Evolutionary conservation across 2,888 invertebrate genomes (phyloP).

Genomic region (Onthophagus sagittarius): DNA sequence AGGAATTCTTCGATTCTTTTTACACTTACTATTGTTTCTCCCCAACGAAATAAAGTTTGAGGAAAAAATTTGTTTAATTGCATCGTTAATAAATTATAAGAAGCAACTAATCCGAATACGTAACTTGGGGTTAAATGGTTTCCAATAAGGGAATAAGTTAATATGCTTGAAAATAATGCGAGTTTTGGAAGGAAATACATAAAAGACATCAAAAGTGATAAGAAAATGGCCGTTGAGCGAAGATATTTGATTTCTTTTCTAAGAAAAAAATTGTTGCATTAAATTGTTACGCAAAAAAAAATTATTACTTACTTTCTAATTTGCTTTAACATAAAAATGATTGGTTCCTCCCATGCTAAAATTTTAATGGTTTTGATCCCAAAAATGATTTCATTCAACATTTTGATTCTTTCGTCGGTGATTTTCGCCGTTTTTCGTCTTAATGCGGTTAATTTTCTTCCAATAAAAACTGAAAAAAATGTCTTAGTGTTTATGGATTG

Average conservation of each 20-base stretch:
- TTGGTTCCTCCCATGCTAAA: constrained; percentile 88
- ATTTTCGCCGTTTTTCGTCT: constrained; percentile 74
- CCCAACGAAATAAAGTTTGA: constrained; percentile 71
- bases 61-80: constrained; percentile 88
- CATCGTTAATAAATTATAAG: constrained; percentile 80
- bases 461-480: constrained; percentile 60
- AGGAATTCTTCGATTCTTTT: constrained; percentile 60
- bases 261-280: constrained; percentile 21
- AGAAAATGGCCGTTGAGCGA: constrained; percentile 66
- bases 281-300: not conserved
- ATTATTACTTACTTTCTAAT: constrained; percentile 63
- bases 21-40: constrained; percentile 71
- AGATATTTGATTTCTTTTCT: constrained; percentile 68
- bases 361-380: constrained; percentile 89
- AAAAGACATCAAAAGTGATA: constrained; percentile 70
- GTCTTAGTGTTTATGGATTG: constrained; percentile 35
- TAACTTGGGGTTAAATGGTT: constrained; percentile 70
- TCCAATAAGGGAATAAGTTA: constrained; percentile 66
- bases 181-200: constrained; percentile 81
- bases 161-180: constrained; percentile 75
- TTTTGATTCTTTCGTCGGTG: constrained; percentile 84
- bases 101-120: constrained; percentile 81
- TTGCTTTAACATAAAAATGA: constrained; percentile 66
- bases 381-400: constrained; percentile 86
- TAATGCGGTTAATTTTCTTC: constrained; percentile 66